These are phyloP conservation scores for Brenthis hecate DNA, from an alignment of 2,888 invertebrate species.

Conservation along the genomic window DNA sequence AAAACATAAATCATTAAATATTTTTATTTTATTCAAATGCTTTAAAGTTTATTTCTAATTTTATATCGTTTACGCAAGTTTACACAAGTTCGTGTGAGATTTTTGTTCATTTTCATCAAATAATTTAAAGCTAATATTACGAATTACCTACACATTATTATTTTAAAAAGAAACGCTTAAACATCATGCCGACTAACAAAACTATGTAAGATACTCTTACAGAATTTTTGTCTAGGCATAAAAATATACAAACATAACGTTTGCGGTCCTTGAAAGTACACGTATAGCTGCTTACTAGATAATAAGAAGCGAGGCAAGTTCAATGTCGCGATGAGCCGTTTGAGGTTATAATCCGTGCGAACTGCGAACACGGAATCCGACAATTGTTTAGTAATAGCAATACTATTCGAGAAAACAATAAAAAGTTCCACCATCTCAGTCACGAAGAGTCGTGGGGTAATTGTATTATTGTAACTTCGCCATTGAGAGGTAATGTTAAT, in stretches of 20 bases:
- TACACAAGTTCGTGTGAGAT: background rate
- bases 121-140: too few relatives aligned
- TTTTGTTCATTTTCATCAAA: too few relatives aligned
- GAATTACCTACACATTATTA: too few relatives aligned
- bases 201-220: too few relatives aligned
- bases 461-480: slow-evolving; percentile 23
- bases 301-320: slow-evolving; percentile 36
- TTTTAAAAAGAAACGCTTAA: too few relatives aligned
- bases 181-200: too few relatives aligned
- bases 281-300: background rate
- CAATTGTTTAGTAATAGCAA: slow-evolving; percentile 22
- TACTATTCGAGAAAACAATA: slow-evolving; percentile 18
- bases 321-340: slow-evolving; percentile 40
- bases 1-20: too few relatives aligned
- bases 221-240: too few relatives aligned
- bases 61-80: background rate
- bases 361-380: slow-evolving; percentile 27
- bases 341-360: slow-evolving; percentile 18
- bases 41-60: too few relatives aligned
- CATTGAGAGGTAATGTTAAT: slow-evolving; percentile 34
- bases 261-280: slow-evolving; percentile 16
- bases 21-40: too few relatives aligned
- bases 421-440: slow-evolving; percentile 26
- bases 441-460: slow-evolving; percentile 23
- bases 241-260: background rate